Base-by-base conservation (phyloP, 2,888 invertebrate species). In the Invenusta paracnida region DNA sequence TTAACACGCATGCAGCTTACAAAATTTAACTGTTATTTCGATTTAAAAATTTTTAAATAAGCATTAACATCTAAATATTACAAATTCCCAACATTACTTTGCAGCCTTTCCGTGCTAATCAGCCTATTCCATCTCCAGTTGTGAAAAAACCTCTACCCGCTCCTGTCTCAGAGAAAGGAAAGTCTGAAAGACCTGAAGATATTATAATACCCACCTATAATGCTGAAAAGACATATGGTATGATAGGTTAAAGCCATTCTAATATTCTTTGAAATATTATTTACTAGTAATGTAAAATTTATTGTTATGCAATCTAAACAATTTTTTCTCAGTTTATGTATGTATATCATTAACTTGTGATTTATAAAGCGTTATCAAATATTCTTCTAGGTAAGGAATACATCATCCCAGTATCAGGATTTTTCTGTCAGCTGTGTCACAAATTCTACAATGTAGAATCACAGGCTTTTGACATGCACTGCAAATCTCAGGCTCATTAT, bases 361-460 rank as follows among this genome's bases (percentile, higher is more conserved):
- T 79, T 79, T 29, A 79, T 79, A 27, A 25, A 66, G 11, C n/a
- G 66, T 66, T 66, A 66, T 66, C 11, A 66, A 66, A 11, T 11
- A 66, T 17, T 66, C 66, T 66, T 17, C 11, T 66, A 84, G 84
- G 84, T 84, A 27, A 28, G 17, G 84, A 84, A 84, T 84, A 81
- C 25, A 81, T 84, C 1, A 28, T 84, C 13, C 81, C 84, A 17
- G 90, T 90, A 48, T 88, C 89, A 11, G 91, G 91, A 0, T 90
- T 88, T 88, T 90, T 90, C 89, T 91, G 91, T 87, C 90, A 90
- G 86, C 87, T 90, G 17, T 91, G 91, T 86, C 89, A 89, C 87
- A 90, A 90, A 88, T 91, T 91, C 87, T 91, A 90, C 88, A 89
- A 89, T 87, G 90, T 88, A 84, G 90, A 90, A 86, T 86, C 87